phyloP scores from a whole-genome alignment of 2,888 invertebrate genomes.

The Chironomus tentans region DNA sequence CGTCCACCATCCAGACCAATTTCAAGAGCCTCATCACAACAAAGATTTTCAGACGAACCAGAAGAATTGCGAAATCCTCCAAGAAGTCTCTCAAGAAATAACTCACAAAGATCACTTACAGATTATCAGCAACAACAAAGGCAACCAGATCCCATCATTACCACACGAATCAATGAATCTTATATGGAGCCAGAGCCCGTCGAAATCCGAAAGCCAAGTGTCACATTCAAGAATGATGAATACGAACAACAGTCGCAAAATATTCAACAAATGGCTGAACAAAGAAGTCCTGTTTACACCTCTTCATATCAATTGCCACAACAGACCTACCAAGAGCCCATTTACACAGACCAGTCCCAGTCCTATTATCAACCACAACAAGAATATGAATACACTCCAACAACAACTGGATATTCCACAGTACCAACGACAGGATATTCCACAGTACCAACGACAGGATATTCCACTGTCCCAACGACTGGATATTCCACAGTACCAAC shows the following conservation, averaged over 20 bases:
- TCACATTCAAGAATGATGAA: conserved; percentile 30
- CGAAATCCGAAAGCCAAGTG: conserved; percentile 28
- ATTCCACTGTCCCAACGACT: too few species aligned
- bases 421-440: too few species aligned
- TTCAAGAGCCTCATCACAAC: conserved; percentile 14
- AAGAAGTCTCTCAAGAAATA: conserved; percentile 15
- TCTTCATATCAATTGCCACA: conserved; percentile 26
- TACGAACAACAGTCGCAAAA: conserved; percentile 28
- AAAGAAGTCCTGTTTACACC: conserved; percentile 27
- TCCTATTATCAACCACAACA: conserved; percentile 24
- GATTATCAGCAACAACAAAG: conserved; percentile 30
- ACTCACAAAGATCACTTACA: conserved; percentile 16
- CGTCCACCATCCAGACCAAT: conserved; percentile 10
- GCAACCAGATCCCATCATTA: conserved; percentile 20
- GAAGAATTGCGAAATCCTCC: not conserved
- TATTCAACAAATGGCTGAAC: conserved; percentile 24
- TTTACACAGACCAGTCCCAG: conserved; percentile 15
- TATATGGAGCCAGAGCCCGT: not conserved
- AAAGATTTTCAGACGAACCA: conserved; percentile 16
- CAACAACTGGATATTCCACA: not conserved
- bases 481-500: too few species aligned
- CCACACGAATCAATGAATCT: conserved; percentile 9
- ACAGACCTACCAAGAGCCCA: conserved; percentile 30
- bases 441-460: too few species aligned
- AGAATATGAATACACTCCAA: not conserved